phyloP scores from a whole-genome alignment of 1,140 invertebrate genomes.

The Drosophila lowei region DNA sequence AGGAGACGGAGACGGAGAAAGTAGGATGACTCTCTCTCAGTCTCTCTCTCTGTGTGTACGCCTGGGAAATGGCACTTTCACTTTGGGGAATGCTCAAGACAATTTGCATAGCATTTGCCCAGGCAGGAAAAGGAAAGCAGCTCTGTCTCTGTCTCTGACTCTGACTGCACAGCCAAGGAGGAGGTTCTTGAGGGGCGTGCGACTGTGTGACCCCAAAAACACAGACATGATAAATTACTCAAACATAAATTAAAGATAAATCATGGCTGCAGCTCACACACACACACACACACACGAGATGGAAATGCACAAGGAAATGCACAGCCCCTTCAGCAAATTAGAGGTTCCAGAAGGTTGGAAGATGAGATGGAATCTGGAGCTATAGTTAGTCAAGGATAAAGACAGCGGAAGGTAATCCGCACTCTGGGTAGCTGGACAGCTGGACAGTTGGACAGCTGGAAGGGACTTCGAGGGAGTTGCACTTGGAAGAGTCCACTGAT shows the following conservation, averaged over 20 bases:
- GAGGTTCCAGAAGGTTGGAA: conserved; percentile 2
- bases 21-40: background rate
- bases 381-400: conserved; percentile 26
- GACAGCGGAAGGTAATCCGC: conserved; percentile 48
- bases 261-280: conserved; percentile 33
- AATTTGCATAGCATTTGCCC: conserved; percentile 66
- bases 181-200: background rate
- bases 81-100: conserved; percentile 64
- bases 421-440: conserved; percentile 6
- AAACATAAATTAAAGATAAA: conserved; percentile 78
- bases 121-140: conserved; percentile 22
- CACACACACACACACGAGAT: conserved; percentile 19
- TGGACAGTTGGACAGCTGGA: background rate
- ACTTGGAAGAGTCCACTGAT: too few relatives aligned
- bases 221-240: conserved; percentile 74
- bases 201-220: conserved; percentile 30
- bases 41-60: conserved; percentile 3
- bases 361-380: background rate
- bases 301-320: conserved; percentile 49
- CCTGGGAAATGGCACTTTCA: conserved; percentile 69
- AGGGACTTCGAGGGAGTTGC: too few relatives aligned
- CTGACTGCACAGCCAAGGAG: conserved; percentile 4
- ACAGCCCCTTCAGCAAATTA: conserved; percentile 30
- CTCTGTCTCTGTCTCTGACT: conserved; percentile 6
- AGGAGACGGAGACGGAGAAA: background rate